Percentiles rank a stretch among this genome's conserved stretches.
Evolutionary conservation across 1,140 invertebrate species (phyloP).

Genomic region (Trissolcus basalis): DNA sequence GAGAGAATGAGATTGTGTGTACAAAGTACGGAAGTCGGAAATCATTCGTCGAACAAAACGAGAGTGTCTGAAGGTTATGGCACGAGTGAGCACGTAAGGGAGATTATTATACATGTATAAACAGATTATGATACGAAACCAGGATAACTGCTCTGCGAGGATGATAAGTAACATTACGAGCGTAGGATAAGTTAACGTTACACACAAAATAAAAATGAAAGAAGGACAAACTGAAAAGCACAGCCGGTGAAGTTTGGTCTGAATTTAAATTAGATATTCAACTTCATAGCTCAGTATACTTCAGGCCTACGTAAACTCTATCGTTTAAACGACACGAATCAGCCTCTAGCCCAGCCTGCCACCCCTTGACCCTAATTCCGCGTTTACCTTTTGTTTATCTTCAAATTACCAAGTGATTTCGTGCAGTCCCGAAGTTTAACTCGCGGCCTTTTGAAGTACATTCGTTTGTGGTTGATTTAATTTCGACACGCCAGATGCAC

Average conservation of each 20-base stretch:
- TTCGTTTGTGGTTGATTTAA: slow-evolving; percentile 19
- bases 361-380: slow-evolving; percentile 26
- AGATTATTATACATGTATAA: slow-evolving; percentile 55
- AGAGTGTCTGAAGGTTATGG: slow-evolving; percentile 11
- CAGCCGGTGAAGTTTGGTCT: slow-evolving; percentile 50
- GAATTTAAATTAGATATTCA: slow-evolving; percentile 56
- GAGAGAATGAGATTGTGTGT: slow-evolving; percentile 20
- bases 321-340: slow-evolving; percentile 39
- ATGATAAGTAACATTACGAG: slow-evolving; percentile 36
- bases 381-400: slow-evolving; percentile 45
- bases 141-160: slow-evolving; percentile 32
- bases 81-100: slow-evolving; percentile 19
- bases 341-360: slow-evolving; percentile 5
- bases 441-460: slow-evolving; percentile 24
- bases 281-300: slow-evolving; percentile 65
- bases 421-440: slow-evolving; percentile 10
- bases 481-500: slow-evolving; percentile 1
- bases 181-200: slow-evolving; percentile 41
- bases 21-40: slow-evolving; percentile 33
- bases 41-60: slow-evolving; percentile 33
- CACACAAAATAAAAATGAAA: slow-evolving; percentile 23
- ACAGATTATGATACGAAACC: slow-evolving; percentile 42
- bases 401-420: slow-evolving; percentile 12
- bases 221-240: slow-evolving; percentile 9
- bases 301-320: slow-evolving; percentile 66